Evolutionary conservation across 2,888 invertebrate genomes (phyloP).

Genomic region (Leptarthrus brevirostris): DNA sequence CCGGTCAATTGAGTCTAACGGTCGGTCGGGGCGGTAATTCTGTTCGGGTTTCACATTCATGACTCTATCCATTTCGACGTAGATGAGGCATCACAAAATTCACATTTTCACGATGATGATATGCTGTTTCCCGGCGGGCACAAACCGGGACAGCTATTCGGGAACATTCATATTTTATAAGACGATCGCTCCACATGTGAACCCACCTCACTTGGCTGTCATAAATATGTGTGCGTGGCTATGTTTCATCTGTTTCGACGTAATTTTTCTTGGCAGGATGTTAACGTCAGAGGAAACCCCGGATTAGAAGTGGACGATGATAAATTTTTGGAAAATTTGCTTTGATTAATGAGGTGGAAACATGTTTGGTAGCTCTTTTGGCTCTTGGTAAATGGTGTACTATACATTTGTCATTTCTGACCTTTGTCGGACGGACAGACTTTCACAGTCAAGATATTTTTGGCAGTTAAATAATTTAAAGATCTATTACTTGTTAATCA

Average conservation of each 20-base stretch:
- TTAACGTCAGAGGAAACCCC: constrained; percentile 39
- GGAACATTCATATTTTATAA: constrained; percentile 17
- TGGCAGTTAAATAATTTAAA: not conserved
- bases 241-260: constrained; percentile 39
- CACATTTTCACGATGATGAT: not conserved
- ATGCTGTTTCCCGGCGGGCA: constrained; percentile 2
- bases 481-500: no score
- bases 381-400: constrained; percentile 45
- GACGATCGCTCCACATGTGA: not conserved
- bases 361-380: constrained; percentile 53
- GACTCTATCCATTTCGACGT: no score
- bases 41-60: not conserved
- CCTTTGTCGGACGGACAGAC: not conserved
- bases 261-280: constrained; percentile 51
- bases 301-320: constrained; percentile 52
- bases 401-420: constrained; percentile 51
- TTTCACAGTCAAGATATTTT: constrained; percentile 5
- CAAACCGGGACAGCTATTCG: no score
- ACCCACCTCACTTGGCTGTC: not conserved
- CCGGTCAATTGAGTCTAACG: constrained; percentile 38
- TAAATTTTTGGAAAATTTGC: constrained; percentile 54
- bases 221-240: constrained; percentile 7
- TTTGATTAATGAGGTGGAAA: constrained; percentile 57
- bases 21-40: not conserved
- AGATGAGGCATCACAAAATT: not conserved